These are phyloP conservation scores for Orthonevra nobilis DNA, from an alignment of 2,888 invertebrate genomes.

Conservation along the genomic window DNA sequence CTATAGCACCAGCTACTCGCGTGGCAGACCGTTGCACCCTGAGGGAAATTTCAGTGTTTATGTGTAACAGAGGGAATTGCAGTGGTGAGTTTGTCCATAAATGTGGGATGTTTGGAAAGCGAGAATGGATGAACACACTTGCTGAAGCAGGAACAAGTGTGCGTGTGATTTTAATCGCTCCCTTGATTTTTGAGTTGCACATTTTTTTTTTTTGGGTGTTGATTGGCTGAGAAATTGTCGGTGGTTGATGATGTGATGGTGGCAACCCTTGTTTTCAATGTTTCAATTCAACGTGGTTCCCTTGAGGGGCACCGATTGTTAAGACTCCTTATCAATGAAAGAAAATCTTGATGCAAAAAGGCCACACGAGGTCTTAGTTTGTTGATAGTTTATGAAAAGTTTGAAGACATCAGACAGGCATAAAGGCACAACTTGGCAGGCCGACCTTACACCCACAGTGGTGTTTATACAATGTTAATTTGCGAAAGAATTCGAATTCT, in stretches of 20 bases:
- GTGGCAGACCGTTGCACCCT: conserved; percentile 11
- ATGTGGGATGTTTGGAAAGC: not conserved
- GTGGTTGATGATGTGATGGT: not conserved
- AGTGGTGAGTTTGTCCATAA: conserved; percentile 26
- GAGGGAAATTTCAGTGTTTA: not conserved
- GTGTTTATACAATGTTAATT: too few relatives aligned
- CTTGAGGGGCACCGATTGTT: too few relatives aligned
- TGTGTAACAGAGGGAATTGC: not conserved
- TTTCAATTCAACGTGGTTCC: conserved; percentile 5
- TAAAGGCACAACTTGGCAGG: too few relatives aligned
- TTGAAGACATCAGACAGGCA: too few relatives aligned
- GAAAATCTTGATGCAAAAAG: too few relatives aligned
- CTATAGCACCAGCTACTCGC: conserved; percentile 24
- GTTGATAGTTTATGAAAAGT: too few relatives aligned
- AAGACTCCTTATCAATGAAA: too few relatives aligned
- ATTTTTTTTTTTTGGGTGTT: conserved; percentile 21
- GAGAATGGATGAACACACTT: conserved; percentile 29
- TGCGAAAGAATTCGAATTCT: too few relatives aligned
- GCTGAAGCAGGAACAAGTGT: conserved; percentile 48
- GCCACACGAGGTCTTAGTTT: too few relatives aligned
- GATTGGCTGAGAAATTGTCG: conserved; percentile 35
- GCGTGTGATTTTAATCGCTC: not conserved
- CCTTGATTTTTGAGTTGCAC: conserved; percentile 5
- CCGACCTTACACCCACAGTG: too few relatives aligned
- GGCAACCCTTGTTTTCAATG: conserved; percentile 39